phyloP scores from a whole-genome alignment of 1,140 invertebrate species.

The Drosophila miranda region DNA sequence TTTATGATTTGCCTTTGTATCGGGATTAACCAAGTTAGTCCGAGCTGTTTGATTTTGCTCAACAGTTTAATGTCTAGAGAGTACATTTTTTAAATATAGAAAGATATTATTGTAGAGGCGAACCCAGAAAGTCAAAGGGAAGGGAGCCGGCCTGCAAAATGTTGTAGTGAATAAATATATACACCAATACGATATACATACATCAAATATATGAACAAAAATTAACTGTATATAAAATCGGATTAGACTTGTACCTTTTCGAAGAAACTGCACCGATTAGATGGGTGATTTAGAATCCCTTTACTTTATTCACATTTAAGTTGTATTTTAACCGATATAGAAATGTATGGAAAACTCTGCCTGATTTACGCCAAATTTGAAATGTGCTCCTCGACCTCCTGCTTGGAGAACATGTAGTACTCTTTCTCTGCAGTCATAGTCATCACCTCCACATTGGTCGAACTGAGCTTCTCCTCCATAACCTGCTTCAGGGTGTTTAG shows the following conservation, averaged over 20 bases:
- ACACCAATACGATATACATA: conserved; percentile 45
- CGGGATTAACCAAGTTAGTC: conserved; percentile 75
- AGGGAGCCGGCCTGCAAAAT: conserved; percentile 28
- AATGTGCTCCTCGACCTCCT: conserved; percentile 95
- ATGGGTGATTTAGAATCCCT: conserved; percentile 61
- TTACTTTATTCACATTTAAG: conserved; percentile 71
- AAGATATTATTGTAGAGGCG: conserved; percentile 46
- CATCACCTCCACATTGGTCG: conserved; percentile 98
- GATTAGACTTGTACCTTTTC: not conserved
- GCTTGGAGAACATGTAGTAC: conserved; percentile 95
- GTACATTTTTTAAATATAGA: conserved; percentile 36
- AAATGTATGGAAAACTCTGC: conserved; percentile 4
- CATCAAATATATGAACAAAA: conserved; percentile 57
- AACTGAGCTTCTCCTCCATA: conserved; percentile 99
- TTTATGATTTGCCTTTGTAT: conserved; percentile 74
- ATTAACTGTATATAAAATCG: conserved; percentile 69
- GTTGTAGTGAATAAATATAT: conserved; percentile 51
- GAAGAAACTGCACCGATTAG: too few relatives aligned
- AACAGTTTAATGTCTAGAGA: conserved; percentile 66
- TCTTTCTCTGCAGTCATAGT: conserved; percentile 92
- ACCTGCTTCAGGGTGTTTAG: conserved; percentile 99
- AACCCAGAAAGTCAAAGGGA: conserved; percentile 15
- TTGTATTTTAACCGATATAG: conserved; percentile 44
- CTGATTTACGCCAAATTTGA: conserved; percentile 58
- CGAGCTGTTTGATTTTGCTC: conserved; percentile 72